phyloP scores from a whole-genome alignment of 2,113 vertebrate genomes.

The Charadrius vociferus region DNA sequence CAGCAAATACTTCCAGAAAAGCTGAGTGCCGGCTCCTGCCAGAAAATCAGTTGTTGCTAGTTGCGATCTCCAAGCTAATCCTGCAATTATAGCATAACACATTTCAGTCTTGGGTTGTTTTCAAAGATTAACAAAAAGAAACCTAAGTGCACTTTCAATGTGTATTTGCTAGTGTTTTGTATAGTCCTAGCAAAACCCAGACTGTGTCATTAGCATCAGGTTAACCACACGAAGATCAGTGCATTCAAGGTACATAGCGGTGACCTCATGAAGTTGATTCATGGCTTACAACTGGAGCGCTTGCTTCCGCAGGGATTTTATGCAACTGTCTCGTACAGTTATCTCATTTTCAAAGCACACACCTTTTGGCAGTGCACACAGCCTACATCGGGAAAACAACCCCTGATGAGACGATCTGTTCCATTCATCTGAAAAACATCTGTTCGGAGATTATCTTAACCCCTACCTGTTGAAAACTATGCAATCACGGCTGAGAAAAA shows the following conservation, averaged over 20 bases:
- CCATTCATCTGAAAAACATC: rapidly evolving
- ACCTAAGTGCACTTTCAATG: rapidly evolving
- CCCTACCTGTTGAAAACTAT: neutral
- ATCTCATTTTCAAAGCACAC: neutral
- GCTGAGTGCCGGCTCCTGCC: neutral
- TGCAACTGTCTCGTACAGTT: neutral
- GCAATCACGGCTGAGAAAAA: rapidly evolving
- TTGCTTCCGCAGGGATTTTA: neutral
- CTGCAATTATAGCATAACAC: neutral
- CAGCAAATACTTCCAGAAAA: neutral
- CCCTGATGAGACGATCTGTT: rapidly evolving
- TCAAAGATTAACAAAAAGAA: neutral
- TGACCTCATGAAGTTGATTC: neutral
- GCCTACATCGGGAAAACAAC: rapidly evolving
- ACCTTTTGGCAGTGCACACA: neutral
- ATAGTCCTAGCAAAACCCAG: neutral
- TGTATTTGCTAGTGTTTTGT: rapidly evolving
- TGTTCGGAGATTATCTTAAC: no score
- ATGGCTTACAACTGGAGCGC: rapidly evolving
- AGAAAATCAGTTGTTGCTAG: neutral
- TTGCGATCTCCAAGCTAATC: neutral
- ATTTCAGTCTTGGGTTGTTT: neutral
- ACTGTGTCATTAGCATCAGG: rapidly evolving
- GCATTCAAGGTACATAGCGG: neutral
- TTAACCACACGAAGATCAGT: rapidly evolving